phyloP scores from a whole-genome alignment of 2,888 invertebrate species.

The Ariolimax columbianus region DNA sequence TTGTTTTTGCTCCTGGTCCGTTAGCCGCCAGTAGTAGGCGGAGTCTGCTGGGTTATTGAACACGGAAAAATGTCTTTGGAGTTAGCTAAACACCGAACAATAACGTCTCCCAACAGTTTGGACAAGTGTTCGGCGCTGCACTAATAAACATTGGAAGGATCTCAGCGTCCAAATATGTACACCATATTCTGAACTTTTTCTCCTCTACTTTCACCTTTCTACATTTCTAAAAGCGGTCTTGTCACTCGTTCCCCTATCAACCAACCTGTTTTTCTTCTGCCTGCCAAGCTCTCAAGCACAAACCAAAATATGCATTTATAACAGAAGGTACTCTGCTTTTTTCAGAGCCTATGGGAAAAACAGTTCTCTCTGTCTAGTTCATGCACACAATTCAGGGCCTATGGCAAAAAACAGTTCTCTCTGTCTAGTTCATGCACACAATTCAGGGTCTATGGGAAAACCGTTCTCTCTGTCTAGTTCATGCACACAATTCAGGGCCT shows the following conservation, averaged over 20 bases:
- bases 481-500: no score
- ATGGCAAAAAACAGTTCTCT: no score
- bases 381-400: no score
- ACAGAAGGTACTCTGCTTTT: neutral
- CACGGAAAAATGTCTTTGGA: constrained; percentile 38
- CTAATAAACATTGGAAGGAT: constrained; percentile 5
- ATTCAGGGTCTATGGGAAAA: no score
- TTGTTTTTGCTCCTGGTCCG: constrained; percentile 34
- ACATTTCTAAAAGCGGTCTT: neutral
- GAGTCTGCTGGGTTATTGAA: constrained; percentile 28
- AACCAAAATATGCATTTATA: neutral
- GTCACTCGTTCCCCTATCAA: neutral
- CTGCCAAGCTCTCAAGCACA: neutral
- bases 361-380: no score
- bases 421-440: no score
- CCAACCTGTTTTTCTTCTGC: neutral
- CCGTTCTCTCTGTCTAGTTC: no score
- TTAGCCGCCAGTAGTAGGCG: constrained; percentile 7
- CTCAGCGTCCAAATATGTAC: neutral
- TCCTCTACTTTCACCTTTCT: neutral
- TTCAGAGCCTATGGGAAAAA: no score
- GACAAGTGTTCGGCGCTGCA: constrained; percentile 35
- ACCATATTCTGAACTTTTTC: neutral
- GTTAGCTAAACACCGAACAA: constrained; percentile 43
- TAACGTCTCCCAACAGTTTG: constrained; percentile 20